phyloP scores from a whole-genome alignment of 1,140 invertebrate genomes.

The Medauroidea extradentata region DNA sequence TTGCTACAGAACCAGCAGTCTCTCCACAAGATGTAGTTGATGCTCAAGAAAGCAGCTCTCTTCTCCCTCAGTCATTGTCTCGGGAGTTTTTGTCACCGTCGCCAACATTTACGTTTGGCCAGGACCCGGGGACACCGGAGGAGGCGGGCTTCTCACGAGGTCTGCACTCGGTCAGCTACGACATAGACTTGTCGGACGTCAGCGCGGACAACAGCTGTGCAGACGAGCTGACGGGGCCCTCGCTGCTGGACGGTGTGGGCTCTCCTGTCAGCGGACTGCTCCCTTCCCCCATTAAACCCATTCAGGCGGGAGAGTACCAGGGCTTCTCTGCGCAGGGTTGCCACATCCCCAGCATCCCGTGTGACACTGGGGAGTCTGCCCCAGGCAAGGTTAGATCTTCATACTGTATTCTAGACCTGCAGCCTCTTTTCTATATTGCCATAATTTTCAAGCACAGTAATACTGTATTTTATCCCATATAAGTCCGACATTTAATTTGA shows the following conservation, averaged over 20 bases:
- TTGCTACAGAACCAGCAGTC: slow-evolving; percentile 36
- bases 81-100: slow-evolving; percentile 50
- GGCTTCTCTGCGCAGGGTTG: slow-evolving; percentile 63
- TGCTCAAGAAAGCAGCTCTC: slow-evolving; percentile 12
- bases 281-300: slow-evolving; percentile 56
- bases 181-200: slow-evolving; percentile 64
- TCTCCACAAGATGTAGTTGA: slow-evolving; percentile 36
- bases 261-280: slow-evolving; percentile 37
- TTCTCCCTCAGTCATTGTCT: background rate
- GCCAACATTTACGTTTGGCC: slow-evolving; percentile 44
- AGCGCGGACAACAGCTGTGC: slow-evolving; percentile 58
- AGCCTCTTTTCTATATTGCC: too few species aligned
- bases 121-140: slow-evolving; percentile 48
- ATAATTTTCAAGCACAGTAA: too few species aligned
- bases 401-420: background rate
- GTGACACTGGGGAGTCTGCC: slow-evolving; percentile 58
- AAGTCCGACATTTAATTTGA: too few species aligned
- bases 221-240: slow-evolving; percentile 21
- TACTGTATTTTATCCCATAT: too few species aligned
- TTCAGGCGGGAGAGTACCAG: slow-evolving; percentile 53
- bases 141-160: slow-evolving; percentile 32
- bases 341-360: slow-evolving; percentile 67
- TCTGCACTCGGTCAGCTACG: slow-evolving; percentile 65
- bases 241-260: slow-evolving; percentile 24
- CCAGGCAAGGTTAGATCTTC: background rate